Evolutionary conservation across 2,888 invertebrate species (phyloP).

Genomic region (Sycophila texana): DNA sequence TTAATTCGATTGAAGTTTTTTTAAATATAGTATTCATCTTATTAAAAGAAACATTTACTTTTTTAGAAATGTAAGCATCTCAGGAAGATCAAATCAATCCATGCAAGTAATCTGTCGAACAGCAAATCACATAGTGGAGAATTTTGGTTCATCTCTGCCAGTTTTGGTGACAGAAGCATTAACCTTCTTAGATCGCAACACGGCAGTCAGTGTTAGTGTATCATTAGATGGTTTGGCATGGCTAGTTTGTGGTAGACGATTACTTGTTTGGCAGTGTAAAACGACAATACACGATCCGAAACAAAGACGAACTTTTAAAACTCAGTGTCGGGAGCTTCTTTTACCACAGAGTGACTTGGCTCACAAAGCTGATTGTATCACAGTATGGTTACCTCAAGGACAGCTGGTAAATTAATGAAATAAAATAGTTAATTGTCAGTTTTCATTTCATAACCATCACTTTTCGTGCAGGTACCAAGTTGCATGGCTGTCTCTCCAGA

Average conservation of each 20-base stretch:
- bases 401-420: slow-evolving; percentile 75
- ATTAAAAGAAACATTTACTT: slow-evolving; percentile 25
- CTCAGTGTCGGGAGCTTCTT: slow-evolving; percentile 89
- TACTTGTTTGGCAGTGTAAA: slow-evolving; percentile 90
- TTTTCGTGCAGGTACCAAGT: slow-evolving; percentile 81
- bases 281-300: slow-evolving; percentile 73
- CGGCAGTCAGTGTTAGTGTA: slow-evolving; percentile 80
- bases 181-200: slow-evolving; percentile 84
- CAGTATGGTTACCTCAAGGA: slow-evolving; percentile 81
- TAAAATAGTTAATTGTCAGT: background rate
- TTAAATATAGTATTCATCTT: background rate
- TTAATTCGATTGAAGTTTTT: too few relatives aligned
- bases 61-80: slow-evolving; percentile 75
- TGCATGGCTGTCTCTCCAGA: slow-evolving; percentile 96
- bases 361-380: slow-evolving; percentile 90
- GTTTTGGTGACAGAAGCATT: slow-evolving; percentile 93
- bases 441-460: slow-evolving; percentile 1
- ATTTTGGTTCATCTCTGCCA: slow-evolving; percentile 88
- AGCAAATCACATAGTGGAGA: slow-evolving; percentile 84
- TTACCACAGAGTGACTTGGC: slow-evolving; percentile 94
- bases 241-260: slow-evolving; percentile 89
- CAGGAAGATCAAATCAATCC: slow-evolving; percentile 81
- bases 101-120: slow-evolving; percentile 87
- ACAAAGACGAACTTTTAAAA: slow-evolving; percentile 76
- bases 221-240: slow-evolving; percentile 87